phyloP scores from a whole-genome alignment of 2,113 vertebrate species.

The Cephalophus harveyi region DNA sequence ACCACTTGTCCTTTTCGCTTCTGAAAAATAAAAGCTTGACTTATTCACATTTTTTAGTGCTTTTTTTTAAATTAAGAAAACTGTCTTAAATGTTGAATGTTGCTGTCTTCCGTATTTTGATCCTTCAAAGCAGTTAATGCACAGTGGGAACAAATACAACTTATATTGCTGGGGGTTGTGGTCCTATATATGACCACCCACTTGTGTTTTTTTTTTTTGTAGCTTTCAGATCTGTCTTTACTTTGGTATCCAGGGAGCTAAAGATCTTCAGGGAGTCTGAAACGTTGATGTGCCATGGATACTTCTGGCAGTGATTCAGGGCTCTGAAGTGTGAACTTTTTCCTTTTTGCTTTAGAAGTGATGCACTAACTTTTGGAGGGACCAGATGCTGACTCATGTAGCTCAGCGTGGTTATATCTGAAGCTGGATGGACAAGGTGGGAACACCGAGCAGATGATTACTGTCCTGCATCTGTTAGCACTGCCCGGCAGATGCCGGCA shows the following conservation, averaged over 20 bases:
- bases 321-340: constrained; percentile 2
- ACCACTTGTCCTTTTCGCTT: constrained; percentile 43
- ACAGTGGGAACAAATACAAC: background rate
- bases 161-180: background rate
- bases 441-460: background rate
- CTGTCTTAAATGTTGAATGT: background rate
- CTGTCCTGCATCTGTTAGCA: background rate
- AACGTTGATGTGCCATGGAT: background rate
- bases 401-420: background rate
- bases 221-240: background rate
- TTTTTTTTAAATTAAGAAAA: constrained; percentile 23
- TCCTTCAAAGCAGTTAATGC: background rate
- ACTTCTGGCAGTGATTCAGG: background rate
- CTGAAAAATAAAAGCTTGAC: constrained; percentile 61
- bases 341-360: constrained; percentile 1
- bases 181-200: background rate
- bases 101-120: background rate
- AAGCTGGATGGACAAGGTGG: constrained; percentile 11
- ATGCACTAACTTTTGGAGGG: background rate
- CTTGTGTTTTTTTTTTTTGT: background rate
- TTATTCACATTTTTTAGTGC: constrained; percentile 24
- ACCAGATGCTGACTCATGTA: constrained; percentile 13
- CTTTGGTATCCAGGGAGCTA: background rate
- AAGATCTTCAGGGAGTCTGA: background rate
- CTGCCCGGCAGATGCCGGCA: background rate